Conservation (phyloP, 2,888 invertebrate genomes). For the Acronicta leporina region DNA sequence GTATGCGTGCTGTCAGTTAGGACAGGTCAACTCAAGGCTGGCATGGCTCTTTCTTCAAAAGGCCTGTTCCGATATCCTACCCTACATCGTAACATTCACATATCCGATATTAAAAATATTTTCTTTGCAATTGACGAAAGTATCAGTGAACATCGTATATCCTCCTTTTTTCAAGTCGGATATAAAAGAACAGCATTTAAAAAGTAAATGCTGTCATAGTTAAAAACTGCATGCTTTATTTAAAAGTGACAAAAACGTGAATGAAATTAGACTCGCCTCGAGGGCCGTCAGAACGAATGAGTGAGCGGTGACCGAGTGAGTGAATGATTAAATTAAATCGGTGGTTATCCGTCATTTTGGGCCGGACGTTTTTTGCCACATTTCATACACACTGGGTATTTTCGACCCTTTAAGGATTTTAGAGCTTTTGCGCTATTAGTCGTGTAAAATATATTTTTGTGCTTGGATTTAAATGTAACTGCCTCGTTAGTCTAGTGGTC, state of each 20-base stretch:
- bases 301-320: slow-evolving; percentile 40
- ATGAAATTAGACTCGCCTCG: slow-evolving; percentile 44
- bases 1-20: too few relatives aligned
- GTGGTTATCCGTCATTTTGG: slow-evolving; percentile 42
- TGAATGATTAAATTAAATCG: slow-evolving; percentile 59
- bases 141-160: too few relatives aligned
- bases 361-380: slow-evolving; percentile 28
- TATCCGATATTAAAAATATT: too few relatives aligned
- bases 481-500: too few relatives aligned
- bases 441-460: not conserved
- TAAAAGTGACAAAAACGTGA: slow-evolving; percentile 39
- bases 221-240: slow-evolving; percentile 25
- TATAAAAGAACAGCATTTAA: slow-evolving; percentile 3
- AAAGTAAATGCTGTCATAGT: slow-evolving; percentile 14
- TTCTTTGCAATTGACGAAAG: too few relatives aligned
- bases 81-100: too few relatives aligned
- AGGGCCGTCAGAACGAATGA: slow-evolving; percentile 44
- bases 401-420: slow-evolving; percentile 12
- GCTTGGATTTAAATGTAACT: not conserved
- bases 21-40: too few relatives aligned
- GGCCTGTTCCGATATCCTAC: too few relatives aligned
- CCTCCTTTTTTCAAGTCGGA: too few relatives aligned
- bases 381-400: slow-evolving; percentile 20
- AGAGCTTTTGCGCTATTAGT: slow-evolving; percentile 13
- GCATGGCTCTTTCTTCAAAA: too few relatives aligned